These are phyloP conservation scores for Nephrotoma appendiculata DNA, from an alignment of 2,888 invertebrate species.

Conservation along the genomic window DNA sequence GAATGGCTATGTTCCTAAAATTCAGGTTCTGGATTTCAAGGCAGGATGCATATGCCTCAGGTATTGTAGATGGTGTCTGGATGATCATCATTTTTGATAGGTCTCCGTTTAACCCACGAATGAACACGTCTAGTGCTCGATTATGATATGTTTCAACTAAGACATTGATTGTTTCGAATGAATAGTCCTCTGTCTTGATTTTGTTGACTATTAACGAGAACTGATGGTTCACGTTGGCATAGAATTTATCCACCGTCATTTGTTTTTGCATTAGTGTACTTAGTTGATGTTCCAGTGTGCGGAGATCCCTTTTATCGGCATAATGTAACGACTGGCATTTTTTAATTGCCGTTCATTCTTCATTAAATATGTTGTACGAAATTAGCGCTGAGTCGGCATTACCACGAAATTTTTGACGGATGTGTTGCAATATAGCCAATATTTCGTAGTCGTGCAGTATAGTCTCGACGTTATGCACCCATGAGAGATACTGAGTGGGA, in stretches of 20 bases:
- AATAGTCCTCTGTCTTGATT: slow-evolving; percentile 13
- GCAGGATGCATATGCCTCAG: too few relatives aligned
- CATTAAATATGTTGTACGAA: slow-evolving; percentile 7
- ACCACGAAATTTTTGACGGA: too few relatives aligned
- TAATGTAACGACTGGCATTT: slow-evolving; percentile 8
- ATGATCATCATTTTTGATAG: slow-evolving; percentile 7
- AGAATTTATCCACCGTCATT: slow-evolving; percentile 1
- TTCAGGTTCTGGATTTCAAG: too few relatives aligned
- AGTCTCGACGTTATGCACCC: too few relatives aligned
- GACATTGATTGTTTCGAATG: slow-evolving; percentile 10
- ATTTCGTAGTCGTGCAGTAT: too few relatives aligned
- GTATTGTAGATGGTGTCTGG: not conserved
- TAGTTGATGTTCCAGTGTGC: not conserved
- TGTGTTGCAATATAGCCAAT: too few relatives aligned
- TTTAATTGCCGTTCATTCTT: slow-evolving; percentile 2
- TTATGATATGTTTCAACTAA: slow-evolving; percentile 11
- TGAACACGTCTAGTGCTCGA: slow-evolving; percentile 13
- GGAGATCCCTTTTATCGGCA: slow-evolving; percentile 4
- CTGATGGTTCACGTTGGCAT: slow-evolving; percentile 9
- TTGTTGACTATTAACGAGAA: slow-evolving; percentile 8
- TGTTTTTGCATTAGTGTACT: not conserved
- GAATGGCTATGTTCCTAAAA: too few relatives aligned
- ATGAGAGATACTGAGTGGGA: too few relatives aligned
- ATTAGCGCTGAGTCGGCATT: slow-evolving; percentile 6
- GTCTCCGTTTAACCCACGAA: slow-evolving; percentile 9